Evolutionary conservation across 2,113 vertebrate genomes (phyloP).

Genomic region (Heterotis niloticus): DNA sequence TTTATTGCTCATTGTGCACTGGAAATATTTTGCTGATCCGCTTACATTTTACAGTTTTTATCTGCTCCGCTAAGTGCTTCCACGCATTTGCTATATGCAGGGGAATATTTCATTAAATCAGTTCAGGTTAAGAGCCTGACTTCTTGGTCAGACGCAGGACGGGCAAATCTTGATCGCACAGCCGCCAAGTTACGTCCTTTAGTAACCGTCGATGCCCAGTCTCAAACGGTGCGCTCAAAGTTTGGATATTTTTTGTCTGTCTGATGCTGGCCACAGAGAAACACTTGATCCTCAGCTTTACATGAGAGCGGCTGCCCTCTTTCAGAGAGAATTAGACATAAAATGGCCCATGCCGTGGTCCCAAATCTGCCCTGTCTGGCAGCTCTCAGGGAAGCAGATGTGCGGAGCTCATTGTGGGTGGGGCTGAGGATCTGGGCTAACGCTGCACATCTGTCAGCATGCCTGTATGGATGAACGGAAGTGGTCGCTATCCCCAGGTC

Average conservation of each 20-base stretch:
- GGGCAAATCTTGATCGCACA: too few relatives aligned
- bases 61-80: too few relatives aligned
- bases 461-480: not conserved
- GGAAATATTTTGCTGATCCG: too few relatives aligned
- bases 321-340: not conserved
- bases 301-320: not conserved
- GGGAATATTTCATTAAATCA: too few relatives aligned
- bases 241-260: not conserved
- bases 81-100: too few relatives aligned
- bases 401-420: not conserved
- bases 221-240: too few relatives aligned
- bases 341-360: not conserved
- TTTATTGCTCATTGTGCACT: too few relatives aligned
- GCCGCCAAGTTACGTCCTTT: too few relatives aligned
- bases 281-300: not conserved
- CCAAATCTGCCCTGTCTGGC: not conserved
- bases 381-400: not conserved
- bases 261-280: not conserved
- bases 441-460: not conserved
- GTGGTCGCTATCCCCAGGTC: not conserved
- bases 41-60: too few relatives aligned
- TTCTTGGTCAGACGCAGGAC: too few relatives aligned
- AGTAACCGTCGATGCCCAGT: too few relatives aligned
- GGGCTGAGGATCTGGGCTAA: conserved; percentile 2
- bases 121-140: too few relatives aligned